These are phyloP conservation scores for Diabrotica undecimpunctata DNA, from an alignment of 1,140 invertebrate species.

Conservation along the genomic window DNA sequence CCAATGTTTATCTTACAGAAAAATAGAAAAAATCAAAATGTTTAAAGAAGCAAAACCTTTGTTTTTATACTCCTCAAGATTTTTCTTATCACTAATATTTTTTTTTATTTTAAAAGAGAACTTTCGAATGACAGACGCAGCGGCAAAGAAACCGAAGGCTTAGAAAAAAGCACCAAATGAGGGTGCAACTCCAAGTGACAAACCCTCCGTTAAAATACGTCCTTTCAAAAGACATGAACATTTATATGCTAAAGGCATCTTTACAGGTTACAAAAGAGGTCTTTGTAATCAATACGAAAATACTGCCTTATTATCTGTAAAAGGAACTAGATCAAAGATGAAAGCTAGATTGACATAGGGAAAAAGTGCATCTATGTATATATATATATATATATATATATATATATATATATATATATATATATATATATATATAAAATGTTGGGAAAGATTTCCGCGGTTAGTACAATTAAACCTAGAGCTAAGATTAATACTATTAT, in stretches of 20 bases:
- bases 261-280: conserved; percentile 97
- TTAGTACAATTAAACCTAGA: no score
- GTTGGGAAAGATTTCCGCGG: no score
- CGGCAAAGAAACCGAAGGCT: conserved; percentile 56
- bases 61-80: no score
- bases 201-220: conserved; percentile 56
- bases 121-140: conserved; percentile 62
- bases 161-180: conserved; percentile 57
- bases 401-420: no score
- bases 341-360: conserved; percentile 91
- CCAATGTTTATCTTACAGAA: no score
- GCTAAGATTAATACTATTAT: no score
- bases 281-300: conserved; percentile 97
- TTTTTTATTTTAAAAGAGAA: no score
- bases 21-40: no score
- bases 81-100: no score
- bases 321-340: conserved; percentile 78
- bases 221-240: conserved; percentile 70
- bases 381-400: no score
- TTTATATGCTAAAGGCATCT: conserved; percentile 94
- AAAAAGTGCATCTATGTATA: conserved; percentile 95
- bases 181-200: conserved; percentile 47
- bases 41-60: no score
- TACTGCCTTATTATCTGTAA: conserved; percentile 89
- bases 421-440: no score